A percentile compares a stretch with the other conserved stretches of the same genome.
These are phyloP conservation scores for Lysandra bellargus DNA, from an alignment of 2,888 invertebrate species.

Conservation along the genomic window DNA sequence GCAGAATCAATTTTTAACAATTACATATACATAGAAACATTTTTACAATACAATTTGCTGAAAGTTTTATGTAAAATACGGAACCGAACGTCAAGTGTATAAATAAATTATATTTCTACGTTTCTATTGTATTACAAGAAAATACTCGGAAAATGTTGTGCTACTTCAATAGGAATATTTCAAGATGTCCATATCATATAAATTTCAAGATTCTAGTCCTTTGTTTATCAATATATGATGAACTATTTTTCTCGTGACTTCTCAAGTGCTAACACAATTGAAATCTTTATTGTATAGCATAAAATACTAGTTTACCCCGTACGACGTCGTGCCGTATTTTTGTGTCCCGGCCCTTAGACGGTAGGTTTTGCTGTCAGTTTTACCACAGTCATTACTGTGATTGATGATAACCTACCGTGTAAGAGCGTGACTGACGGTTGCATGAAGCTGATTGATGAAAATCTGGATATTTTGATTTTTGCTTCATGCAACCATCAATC, in stretches of 20 bases:
- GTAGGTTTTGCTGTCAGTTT: too few species aligned
- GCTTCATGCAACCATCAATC: too few species aligned
- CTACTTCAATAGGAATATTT: not conserved
- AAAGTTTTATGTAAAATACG: not conserved
- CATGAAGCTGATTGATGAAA: too few species aligned
- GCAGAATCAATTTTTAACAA: too few species aligned
- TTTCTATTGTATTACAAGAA: not conserved
- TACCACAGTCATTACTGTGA: too few species aligned
- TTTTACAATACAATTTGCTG: not conserved
- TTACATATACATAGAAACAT: not conserved
- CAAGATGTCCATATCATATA: not conserved
- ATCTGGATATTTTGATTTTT: too few species aligned
- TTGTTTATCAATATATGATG: not conserved
- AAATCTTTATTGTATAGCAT: not conserved
- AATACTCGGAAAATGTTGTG: not conserved
- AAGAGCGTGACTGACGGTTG: too few species aligned
- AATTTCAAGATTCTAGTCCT: not conserved
- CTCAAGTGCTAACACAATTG: not conserved
- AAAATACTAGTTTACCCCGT: not conserved
- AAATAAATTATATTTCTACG: not conserved
- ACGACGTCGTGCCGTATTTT: too few species aligned
- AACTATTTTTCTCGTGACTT: not conserved
- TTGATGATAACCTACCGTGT: too few species aligned
- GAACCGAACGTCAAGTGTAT: not conserved
- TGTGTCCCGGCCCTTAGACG: too few species aligned